A percentile compares a stretch with the other conserved stretches of the same genome.
phyloP scores from a whole-genome alignment of 2,113 vertebrate species.

The Carassius carassius region DNA sequence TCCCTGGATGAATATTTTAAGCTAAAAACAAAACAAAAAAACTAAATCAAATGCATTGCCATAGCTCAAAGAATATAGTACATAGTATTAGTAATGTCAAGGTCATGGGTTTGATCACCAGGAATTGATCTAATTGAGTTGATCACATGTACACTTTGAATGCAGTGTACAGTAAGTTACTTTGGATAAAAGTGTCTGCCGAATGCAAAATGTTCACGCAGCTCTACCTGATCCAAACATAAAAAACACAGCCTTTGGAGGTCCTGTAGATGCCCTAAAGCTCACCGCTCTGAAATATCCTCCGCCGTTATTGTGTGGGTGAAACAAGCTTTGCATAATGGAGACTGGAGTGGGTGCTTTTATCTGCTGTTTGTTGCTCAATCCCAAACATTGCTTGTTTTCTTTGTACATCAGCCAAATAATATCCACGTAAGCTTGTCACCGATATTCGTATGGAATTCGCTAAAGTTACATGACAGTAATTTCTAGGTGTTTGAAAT shows the following conservation, averaged over 20 bases:
- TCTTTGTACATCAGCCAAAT: slow-evolving; percentile 23
- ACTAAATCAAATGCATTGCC: not conserved
- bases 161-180: not conserved
- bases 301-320: slow-evolving; percentile 4
- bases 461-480: slow-evolving; percentile 32
- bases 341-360: slow-evolving; percentile 33
- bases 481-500: slow-evolving; percentile 55
- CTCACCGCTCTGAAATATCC: slow-evolving; percentile 26
- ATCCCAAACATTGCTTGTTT: slow-evolving; percentile 18
- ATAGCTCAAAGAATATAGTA: not conserved
- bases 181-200: not conserved
- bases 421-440: slow-evolving; percentile 37
- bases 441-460: slow-evolving; percentile 27
- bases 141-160: not conserved
- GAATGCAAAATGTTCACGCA: not conserved
- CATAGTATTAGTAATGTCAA: not conserved
- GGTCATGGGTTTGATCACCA: not conserved
- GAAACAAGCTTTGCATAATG: slow-evolving; percentile 36
- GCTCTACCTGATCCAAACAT: not conserved
- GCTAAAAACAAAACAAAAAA: not conserved
- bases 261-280: slow-evolving; percentile 1
- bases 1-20: not conserved
- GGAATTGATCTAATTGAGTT: not conserved
- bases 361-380: slow-evolving; percentile 15
- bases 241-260: not conserved